Conservation (phyloP, 2,888 invertebrate genomes). For the Nebria salina region DNA sequence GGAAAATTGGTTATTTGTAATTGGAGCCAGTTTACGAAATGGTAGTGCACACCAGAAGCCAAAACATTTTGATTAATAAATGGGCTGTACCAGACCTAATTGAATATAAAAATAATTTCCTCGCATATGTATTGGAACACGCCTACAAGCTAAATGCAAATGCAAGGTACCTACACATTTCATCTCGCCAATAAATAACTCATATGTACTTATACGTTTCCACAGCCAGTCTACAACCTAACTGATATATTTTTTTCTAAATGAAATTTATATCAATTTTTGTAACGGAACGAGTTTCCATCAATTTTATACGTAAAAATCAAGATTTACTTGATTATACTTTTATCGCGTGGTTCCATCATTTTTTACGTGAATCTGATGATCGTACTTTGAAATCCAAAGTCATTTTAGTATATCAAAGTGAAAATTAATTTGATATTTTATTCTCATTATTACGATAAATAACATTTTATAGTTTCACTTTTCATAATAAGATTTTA, state of each 20-base stretch:
- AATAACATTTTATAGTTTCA: too few relatives aligned
- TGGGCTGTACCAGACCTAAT: not conserved
- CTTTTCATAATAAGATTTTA: too few relatives aligned
- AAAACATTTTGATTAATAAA: not conserved
- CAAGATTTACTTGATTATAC: not conserved
- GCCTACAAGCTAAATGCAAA: not conserved
- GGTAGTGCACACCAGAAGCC: not conserved
- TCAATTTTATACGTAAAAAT: slow-evolving; percentile 8
- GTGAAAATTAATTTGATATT: too few relatives aligned
- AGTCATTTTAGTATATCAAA: not conserved
- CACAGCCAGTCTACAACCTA: not conserved
- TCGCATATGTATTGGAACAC: not conserved
- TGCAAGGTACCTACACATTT: not conserved
- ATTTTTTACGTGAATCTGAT: not conserved
- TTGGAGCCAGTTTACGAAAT: not conserved
- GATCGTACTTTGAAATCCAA: not conserved
- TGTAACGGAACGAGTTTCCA: not conserved
- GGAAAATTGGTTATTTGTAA: not conserved
- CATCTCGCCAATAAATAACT: not conserved
- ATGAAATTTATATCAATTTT: slow-evolving; percentile 42
- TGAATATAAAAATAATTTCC: slow-evolving; percentile 1
- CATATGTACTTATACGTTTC: not conserved
- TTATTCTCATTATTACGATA: too few relatives aligned
- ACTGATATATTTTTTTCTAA: slow-evolving; percentile 28
- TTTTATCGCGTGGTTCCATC: not conserved